These are phyloP conservation scores for Rhogogaster chlorosoma DNA, from an alignment of 2,888 invertebrate genomes.

Conservation along the genomic window DNA sequence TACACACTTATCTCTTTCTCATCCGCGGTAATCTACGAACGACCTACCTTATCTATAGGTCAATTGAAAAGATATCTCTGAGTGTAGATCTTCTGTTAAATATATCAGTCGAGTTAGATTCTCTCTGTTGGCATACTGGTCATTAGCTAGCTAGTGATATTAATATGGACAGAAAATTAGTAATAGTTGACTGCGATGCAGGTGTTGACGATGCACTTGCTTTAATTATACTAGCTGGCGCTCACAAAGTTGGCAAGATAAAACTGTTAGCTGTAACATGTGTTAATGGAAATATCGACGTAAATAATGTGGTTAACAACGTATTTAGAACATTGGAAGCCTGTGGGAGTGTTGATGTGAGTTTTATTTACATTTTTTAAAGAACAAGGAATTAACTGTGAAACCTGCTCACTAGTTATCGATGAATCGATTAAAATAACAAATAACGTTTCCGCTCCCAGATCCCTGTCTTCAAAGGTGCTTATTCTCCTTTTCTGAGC, in stretches of 20 bases:
- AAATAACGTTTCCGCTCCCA: slow-evolving; percentile 69
- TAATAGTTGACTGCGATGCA: slow-evolving; percentile 83
- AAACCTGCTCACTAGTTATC: neutral
- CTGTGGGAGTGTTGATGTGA: slow-evolving; percentile 82
- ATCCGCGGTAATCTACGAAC: neutral
- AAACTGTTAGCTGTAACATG: slow-evolving; percentile 87
- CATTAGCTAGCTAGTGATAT: neutral
- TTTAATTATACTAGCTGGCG: slow-evolving; percentile 80
- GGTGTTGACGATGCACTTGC: slow-evolving; percentile 85
- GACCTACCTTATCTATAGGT: neutral
- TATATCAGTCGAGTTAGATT: neutral
- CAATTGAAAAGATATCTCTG: neutral
- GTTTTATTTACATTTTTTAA: slow-evolving; percentile 64
- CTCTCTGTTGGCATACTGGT: neutral
- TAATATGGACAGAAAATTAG: slow-evolving; percentile 61
- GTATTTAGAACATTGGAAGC: slow-evolving; percentile 84
- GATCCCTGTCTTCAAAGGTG: slow-evolving; percentile 87
- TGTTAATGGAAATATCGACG: slow-evolving; percentile 86
- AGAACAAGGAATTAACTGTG: neutral
- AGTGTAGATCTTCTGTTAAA: neutral
- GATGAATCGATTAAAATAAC: neutral
- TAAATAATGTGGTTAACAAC: slow-evolving; percentile 85
- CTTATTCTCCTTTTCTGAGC: slow-evolving; percentile 78
- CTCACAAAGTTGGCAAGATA: slow-evolving; percentile 77
- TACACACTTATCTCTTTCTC: neutral